phyloP scores from a whole-genome alignment of 2,797 vertebrate genomes.

The Sebastes steindachneri region DNA sequence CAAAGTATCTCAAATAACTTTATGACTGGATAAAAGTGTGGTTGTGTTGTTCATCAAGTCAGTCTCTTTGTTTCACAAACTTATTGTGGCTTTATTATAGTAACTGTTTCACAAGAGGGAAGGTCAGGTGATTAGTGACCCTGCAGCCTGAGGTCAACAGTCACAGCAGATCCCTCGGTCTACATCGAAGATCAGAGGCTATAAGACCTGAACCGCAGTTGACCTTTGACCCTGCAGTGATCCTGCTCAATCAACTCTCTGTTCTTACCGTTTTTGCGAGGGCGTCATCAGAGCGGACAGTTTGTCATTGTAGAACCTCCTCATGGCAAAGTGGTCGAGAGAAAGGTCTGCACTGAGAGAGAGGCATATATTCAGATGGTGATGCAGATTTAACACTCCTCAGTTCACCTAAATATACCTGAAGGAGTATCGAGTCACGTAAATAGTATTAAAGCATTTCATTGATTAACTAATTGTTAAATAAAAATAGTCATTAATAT shows the following conservation, averaged over 20 bases:
- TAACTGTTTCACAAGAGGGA: neutral
- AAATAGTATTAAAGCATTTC: too few relatives aligned
- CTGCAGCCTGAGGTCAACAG: conserved; percentile 1
- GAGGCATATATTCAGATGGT: conserved; percentile 39
- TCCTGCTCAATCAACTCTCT: neutral
- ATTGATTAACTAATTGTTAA: too few relatives aligned
- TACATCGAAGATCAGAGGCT: neutral
- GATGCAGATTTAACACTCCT: neutral
- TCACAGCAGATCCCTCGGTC: neutral
- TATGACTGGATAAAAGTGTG: neutral
- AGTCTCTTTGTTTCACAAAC: neutral
- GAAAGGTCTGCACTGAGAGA: conserved; percentile 90
- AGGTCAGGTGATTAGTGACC: conserved; percentile 21
- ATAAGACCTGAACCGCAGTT: neutral
- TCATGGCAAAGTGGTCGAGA: conserved; percentile 94
- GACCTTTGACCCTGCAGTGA: conserved; percentile 31
- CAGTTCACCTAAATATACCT: neutral
- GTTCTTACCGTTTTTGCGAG: conserved; percentile 90
- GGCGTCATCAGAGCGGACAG: conserved; percentile 90
- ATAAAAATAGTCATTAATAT: too few relatives aligned
- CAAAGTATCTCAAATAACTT: neutral
- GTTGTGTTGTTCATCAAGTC: neutral
- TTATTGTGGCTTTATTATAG: neutral
- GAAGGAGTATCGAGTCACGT: too few relatives aligned
- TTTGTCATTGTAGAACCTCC: conserved; percentile 92